Evolutionary conservation across 2,888 invertebrate genomes (phyloP).

Genomic region (Nomada fucata): DNA sequence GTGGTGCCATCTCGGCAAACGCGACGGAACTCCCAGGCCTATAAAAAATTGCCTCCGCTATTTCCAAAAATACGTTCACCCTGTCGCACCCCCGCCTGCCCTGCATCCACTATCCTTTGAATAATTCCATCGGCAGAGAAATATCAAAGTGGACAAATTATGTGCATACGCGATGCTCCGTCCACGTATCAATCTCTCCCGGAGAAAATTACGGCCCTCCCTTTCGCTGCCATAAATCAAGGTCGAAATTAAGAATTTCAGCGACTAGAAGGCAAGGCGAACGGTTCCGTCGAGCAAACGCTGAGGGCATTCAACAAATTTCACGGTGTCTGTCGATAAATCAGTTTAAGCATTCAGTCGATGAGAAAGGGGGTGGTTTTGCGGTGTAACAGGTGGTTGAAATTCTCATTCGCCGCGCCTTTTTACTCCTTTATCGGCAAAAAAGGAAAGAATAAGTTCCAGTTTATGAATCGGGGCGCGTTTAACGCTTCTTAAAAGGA

Average conservation of each 20-base stretch:
- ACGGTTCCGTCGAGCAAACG: constrained; percentile 50
- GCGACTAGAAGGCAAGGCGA: constrained; percentile 25
- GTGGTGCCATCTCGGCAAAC: constrained; percentile 55
- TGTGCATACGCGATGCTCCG: background rate
- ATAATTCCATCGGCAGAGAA: background rate
- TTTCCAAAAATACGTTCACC: constrained; percentile 35
- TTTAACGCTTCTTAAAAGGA: constrained; percentile 83
- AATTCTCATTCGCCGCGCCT: constrained; percentile 80
- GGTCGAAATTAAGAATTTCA: constrained; percentile 41
- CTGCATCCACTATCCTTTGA: background rate
- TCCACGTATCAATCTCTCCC: background rate
- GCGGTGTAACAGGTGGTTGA: constrained; percentile 83
- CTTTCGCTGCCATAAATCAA: constrained; percentile 21
- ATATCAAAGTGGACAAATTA: background rate
- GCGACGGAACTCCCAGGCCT: constrained; percentile 18
- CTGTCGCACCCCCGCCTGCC: background rate
- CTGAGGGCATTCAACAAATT: constrained; percentile 63
- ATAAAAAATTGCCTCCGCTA: constrained; percentile 27
- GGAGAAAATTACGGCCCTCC: background rate
- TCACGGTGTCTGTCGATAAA: constrained; percentile 80
- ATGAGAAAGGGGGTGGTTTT: constrained; percentile 77
- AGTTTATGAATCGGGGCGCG: constrained; percentile 81
- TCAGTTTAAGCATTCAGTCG: constrained; percentile 80
- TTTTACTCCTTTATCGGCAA: constrained; percentile 82
- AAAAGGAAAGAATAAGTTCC: constrained; percentile 81